Evolutionary conservation across 1,140 invertebrate genomes (phyloP), one percentile per base, ranked within the genome.

Genomic region (Xylocopa sonorina): DNA sequence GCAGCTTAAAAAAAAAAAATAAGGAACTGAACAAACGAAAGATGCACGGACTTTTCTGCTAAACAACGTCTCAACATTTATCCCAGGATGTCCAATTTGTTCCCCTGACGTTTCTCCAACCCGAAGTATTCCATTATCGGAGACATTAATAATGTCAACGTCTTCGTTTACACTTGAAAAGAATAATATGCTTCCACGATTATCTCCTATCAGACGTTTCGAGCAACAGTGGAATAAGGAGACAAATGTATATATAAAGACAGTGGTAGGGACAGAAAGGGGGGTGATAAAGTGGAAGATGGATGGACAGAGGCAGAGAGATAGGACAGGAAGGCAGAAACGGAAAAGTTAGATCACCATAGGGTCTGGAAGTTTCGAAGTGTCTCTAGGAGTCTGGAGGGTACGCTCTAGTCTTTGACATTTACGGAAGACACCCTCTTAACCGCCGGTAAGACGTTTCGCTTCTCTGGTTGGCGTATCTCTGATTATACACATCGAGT

Each of bases 161-260:
- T 80, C 63, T 74, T 68, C 63, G 71, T 83, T 80, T 78, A 53
- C 75, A 80, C 77, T 84, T 53, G 24, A 67, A 32, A 83, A 83
- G 83, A 84, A 83, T 84, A 84, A 84, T 80, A 83, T 80, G 79
- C 43, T 72, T 55, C 63, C 21, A 55, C 81, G 80, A 84, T 84
- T 84, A 84, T 78, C 78, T n/a, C n/a, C n/a, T n/a, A n/a, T 38
- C 29, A 18, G 74, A 38, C 4, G 24, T 29, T 2, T 46, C 53
- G 55, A 50, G 10, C 12, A 21, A 38, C 69, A 48, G 27, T n/a
- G 10, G 41, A 6, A 7, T 34, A 14, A 41, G 34, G 4, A 53
- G 71, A n/a, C 9, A 41, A 69, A 60, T 27, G 32, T 60, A 10
- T 60, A 60, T 32, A 12, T n/a, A 60, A 21, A 71, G 34, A 24